phyloP scores from a whole-genome alignment of 2,888 invertebrate genomes.

The Acronicta aceris region DNA sequence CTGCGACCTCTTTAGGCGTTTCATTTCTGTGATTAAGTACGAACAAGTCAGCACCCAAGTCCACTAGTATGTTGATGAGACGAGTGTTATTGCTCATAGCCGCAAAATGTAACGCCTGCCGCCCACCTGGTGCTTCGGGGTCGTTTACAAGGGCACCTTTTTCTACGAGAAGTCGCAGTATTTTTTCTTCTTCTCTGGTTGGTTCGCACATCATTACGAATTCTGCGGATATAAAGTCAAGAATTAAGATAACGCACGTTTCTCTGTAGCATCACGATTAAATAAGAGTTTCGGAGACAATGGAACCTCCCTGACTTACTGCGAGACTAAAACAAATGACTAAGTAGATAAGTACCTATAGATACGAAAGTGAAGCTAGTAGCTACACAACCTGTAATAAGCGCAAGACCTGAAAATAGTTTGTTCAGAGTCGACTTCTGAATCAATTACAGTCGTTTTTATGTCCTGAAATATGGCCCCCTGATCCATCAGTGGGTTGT shows the following conservation, averaged over 20 bases:
- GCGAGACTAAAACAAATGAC: too few species aligned
- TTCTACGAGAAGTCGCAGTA: slow-evolving; percentile 74
- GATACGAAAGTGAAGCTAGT: too few species aligned
- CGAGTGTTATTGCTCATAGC: slow-evolving; percentile 83
- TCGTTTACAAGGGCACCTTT: slow-evolving; percentile 78
- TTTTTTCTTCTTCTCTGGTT: slow-evolving; percentile 72
- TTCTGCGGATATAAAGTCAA: slow-evolving; percentile 63
- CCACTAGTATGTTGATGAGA: slow-evolving; percentile 73
- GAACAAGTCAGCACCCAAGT: slow-evolving; percentile 74
- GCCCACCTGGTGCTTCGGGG: slow-evolving; percentile 74
- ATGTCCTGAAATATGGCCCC: too few species aligned
- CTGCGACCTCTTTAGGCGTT: slow-evolving; percentile 79
- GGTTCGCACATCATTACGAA: slow-evolving; percentile 80
- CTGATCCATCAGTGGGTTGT: too few species aligned
- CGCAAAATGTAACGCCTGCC: slow-evolving; percentile 86
- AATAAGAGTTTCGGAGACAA: too few species aligned
- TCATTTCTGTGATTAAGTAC: slow-evolving; percentile 73
- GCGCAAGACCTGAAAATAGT: too few species aligned
- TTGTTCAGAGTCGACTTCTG: too few species aligned
- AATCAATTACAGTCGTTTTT: too few species aligned
- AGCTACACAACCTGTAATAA: too few species aligned
- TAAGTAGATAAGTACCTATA: too few species aligned
- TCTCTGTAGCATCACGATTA: too few species aligned
- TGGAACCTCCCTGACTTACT: too few species aligned
- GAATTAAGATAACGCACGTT: background rate